Evolutionary conservation across 2,888 invertebrate species (phyloP).

Genomic region (Odontocerum albicorne): DNA sequence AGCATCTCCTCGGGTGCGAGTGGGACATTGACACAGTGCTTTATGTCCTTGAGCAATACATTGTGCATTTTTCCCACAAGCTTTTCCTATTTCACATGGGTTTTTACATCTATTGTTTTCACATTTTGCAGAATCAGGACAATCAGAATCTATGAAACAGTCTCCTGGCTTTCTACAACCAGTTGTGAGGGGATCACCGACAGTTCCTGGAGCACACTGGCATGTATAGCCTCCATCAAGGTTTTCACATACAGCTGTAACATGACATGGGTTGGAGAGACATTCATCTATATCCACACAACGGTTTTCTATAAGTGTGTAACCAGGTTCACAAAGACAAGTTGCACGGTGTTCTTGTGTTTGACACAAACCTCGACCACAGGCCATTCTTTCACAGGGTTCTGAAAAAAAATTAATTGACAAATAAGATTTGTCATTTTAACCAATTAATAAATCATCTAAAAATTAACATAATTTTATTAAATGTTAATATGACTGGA

Average conservation of each 20-base stretch:
- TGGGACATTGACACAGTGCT: slow-evolving; percentile 73
- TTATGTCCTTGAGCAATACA: slow-evolving; percentile 71
- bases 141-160: slow-evolving; percentile 77
- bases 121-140: slow-evolving; percentile 76
- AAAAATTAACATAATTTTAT: slow-evolving; percentile 9
- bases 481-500: slow-evolving; percentile 11
- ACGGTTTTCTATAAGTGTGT: slow-evolving; percentile 62
- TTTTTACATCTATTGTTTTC: slow-evolving; percentile 74
- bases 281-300: slow-evolving; percentile 87
- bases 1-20: slow-evolving; percentile 76
- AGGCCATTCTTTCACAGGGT: slow-evolving; percentile 77
- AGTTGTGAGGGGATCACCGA: slow-evolving; percentile 72
- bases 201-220: slow-evolving; percentile 73
- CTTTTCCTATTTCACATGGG: slow-evolving; percentile 67
- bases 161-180: slow-evolving; percentile 84
- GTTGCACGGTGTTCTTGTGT: slow-evolving; percentile 69
- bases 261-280: slow-evolving; percentile 72
- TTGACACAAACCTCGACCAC: slow-evolving; percentile 79
- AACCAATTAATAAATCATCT: too few relatives aligned
- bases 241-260: slow-evolving; percentile 77
- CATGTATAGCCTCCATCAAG: slow-evolving; percentile 77
- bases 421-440: not conserved
- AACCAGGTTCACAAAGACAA: slow-evolving; percentile 79
- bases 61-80: slow-evolving; percentile 76
- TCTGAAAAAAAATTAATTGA: slow-evolving; percentile 51